A percentile compares a stretch with the other conserved stretches of the same genome.
Conservation (phyloP, 2,888 invertebrate genomes). For the Penaeus monodon region DNA sequence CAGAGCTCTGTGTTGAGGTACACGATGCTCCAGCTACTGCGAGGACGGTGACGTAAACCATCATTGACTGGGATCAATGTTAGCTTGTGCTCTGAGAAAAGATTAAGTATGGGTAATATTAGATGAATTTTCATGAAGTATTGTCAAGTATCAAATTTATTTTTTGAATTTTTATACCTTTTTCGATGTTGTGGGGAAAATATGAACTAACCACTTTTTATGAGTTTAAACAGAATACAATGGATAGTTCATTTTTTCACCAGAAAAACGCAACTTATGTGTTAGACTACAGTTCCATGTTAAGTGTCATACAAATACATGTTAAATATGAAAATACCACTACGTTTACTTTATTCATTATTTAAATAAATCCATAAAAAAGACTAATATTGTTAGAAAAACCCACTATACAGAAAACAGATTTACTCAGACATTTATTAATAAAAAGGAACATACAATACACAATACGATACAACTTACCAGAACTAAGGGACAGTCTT, state of each 20-base stretch:
- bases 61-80: conserved; percentile 82
- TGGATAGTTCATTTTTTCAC: too few relatives aligned
- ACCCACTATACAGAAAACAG: not conserved
- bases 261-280: too few relatives aligned
- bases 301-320: too few relatives aligned
- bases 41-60: conserved; percentile 85
- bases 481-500: conserved; percentile 83
- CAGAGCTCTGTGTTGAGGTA: conserved; percentile 95
- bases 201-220: too few relatives aligned
- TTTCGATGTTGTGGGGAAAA: too few relatives aligned
- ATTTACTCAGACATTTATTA: not conserved
- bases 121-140: too few relatives aligned
- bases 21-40: conserved; percentile 90
- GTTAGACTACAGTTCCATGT: too few relatives aligned
- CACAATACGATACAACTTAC: conserved; percentile 67
- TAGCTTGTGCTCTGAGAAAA: conserved; percentile 71
- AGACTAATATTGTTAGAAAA: not conserved
- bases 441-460: not conserved
- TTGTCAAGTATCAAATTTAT: too few relatives aligned
- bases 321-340: too few relatives aligned
- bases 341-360: not conserved
- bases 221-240: too few relatives aligned
- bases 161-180: too few relatives aligned
- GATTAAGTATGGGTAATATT: too few relatives aligned
- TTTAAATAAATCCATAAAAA: not conserved